Evolutionary conservation across 2,797 vertebrate genomes (phyloP).

Genomic region (Momotus momota): DNA sequence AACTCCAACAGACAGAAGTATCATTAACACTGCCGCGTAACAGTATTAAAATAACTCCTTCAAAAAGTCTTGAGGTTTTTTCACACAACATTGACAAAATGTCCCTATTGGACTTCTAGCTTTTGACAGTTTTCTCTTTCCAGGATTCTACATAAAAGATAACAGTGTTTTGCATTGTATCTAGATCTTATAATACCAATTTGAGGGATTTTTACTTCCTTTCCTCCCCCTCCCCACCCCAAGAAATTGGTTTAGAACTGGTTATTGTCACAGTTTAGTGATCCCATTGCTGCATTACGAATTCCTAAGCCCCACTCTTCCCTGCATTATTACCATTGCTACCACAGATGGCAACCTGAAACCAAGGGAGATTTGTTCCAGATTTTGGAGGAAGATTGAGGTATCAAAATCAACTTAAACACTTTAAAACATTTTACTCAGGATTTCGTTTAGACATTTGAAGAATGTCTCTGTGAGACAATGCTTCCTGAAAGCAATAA

Average conservation of each 20-base stretch:
- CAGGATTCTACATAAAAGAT: not conserved
- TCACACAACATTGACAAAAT: not conserved
- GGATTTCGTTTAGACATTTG: not conserved
- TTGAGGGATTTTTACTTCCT: not conserved
- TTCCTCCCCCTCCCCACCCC: no score
- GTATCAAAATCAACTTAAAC: not conserved
- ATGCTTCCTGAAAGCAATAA: not conserved
- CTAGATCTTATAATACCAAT: not conserved
- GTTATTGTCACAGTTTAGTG: not conserved
- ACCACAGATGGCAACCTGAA: not conserved
- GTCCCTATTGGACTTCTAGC: not conserved
- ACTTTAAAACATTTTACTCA: not conserved
- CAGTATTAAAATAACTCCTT: not conserved
- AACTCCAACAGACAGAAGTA: not conserved
- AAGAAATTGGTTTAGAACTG: not conserved
- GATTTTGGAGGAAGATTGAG: not conserved
- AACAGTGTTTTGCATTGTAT: not conserved
- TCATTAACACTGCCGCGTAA: not conserved
- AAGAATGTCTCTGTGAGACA: not conserved
- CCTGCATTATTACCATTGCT: not conserved
- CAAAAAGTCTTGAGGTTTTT: not conserved
- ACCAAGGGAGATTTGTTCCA: not conserved
- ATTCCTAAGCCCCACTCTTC: not conserved
- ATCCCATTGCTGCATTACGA: not conserved
- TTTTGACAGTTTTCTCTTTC: not conserved